phyloP scores from a whole-genome alignment of 2,113 vertebrate genomes.

The Athene cunicularia region DNA sequence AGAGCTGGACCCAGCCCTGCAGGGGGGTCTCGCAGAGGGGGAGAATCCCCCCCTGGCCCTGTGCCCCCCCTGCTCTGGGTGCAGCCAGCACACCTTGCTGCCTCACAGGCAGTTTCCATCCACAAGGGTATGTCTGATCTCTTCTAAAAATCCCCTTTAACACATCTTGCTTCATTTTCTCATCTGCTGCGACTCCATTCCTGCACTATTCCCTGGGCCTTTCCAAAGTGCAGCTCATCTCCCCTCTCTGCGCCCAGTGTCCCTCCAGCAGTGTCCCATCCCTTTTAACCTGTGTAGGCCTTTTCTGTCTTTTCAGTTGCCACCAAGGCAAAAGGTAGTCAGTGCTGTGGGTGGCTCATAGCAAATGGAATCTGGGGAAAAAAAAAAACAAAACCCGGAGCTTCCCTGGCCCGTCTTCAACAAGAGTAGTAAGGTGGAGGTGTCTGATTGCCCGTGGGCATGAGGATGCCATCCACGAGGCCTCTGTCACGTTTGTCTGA shows the following conservation, averaged over 20 bases:
- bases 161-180: neutral
- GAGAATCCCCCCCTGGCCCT: too few relatives aligned
- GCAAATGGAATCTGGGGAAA: neutral
- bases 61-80: too few relatives aligned
- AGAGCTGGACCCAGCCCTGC: too few relatives aligned
- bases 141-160: neutral
- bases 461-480: accelerated
- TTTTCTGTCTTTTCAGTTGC: neutral
- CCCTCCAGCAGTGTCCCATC: neutral
- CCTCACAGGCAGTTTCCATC: too few relatives aligned
- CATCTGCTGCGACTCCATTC: neutral
- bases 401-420: neutral
- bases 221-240: neutral
- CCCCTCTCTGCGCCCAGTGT: neutral
- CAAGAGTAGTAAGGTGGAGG: neutral
- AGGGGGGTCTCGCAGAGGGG: too few relatives aligned
- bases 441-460: neutral
- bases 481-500: neutral
- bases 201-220: neutral
- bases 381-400: neutral
- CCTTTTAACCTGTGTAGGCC: neutral
- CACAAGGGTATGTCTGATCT: neutral
- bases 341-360: neutral
- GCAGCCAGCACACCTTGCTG: too few relatives aligned
- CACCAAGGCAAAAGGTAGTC: neutral